Evolutionary conservation across 92 coral and sea anemone species (phyloP).

Genomic region (Ricordea florida): DNA sequence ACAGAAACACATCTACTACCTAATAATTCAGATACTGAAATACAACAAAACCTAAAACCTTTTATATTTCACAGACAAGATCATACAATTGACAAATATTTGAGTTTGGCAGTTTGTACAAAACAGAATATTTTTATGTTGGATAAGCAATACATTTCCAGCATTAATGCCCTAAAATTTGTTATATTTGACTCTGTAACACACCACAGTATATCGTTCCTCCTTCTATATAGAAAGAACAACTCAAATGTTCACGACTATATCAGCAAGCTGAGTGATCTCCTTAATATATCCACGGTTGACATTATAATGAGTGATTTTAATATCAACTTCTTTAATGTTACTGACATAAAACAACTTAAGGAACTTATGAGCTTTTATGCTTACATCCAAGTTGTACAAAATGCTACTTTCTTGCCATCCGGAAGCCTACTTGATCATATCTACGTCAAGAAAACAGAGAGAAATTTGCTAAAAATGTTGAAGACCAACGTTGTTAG

Average conservation of each 20-base stretch:
- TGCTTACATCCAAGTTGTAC: conserved; percentile 45
- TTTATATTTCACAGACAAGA: conserved; percentile 40
- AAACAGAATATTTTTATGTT: not conserved
- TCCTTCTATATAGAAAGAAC: conserved; percentile 29
- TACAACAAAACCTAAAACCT: conserved; percentile 20
- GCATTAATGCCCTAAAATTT: not conserved
- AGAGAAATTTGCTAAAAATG: not conserved
- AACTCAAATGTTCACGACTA: conserved; percentile 8
- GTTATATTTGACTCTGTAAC: not conserved
- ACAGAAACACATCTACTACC: conserved; percentile 59
- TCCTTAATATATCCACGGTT: conserved; percentile 4
- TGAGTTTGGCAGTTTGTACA: conserved; percentile 19
- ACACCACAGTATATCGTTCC: conserved; percentile 10
- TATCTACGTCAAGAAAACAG: conserved; percentile 23
- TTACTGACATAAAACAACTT: conserved; percentile 10
- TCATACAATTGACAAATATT: conserved; percentile 30
- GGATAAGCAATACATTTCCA: not conserved
- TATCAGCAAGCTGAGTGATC: not conserved
- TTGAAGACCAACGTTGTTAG: conserved; percentile 11
- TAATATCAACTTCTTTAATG: conserved; percentile 42
- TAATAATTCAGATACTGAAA: conserved; percentile 1
- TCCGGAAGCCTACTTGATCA: conserved; percentile 47
- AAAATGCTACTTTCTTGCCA: conserved; percentile 32
- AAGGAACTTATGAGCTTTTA: conserved; percentile 3
- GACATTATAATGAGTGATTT: conserved; percentile 43